These are phyloP conservation scores for Danaus plexippus DNA, from an alignment of 1,140 invertebrate genomes.

Conservation along the genomic window DNA sequence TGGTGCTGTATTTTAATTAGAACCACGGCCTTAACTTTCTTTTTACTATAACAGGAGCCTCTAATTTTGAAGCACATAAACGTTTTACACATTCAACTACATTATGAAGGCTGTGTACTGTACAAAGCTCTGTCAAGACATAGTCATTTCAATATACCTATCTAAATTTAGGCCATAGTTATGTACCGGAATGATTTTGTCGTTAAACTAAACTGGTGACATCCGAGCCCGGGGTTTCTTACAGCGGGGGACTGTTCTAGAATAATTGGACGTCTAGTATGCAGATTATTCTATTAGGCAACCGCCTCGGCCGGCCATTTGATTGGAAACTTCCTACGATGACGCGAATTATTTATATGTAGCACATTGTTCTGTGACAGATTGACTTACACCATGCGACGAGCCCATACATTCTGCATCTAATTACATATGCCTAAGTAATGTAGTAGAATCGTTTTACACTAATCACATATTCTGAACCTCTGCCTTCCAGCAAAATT, in stretches of 20 bases:
- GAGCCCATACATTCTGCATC: too few species aligned
- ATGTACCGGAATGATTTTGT: neutral
- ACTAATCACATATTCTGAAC: too few species aligned
- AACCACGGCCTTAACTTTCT: constrained; percentile 22
- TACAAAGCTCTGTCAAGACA: too few species aligned
- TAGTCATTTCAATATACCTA: too few species aligned
- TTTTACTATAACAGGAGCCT: neutral
- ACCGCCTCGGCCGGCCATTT: constrained; percentile 25
- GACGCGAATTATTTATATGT: constrained; percentile 25
- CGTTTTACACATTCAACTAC: too few species aligned
- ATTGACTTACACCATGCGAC: too few species aligned
- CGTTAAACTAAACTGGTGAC: constrained; percentile 16
- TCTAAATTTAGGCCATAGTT: too few species aligned
- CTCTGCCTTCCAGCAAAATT: too few species aligned
- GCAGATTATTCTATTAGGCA: constrained; percentile 43
- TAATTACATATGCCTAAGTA: too few species aligned
- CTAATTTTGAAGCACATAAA: constrained; percentile 1
- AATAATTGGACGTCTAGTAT: constrained; percentile 38
- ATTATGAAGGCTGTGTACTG: too few species aligned
- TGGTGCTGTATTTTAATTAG: constrained; percentile 42
- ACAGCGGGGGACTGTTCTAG: constrained; percentile 28
- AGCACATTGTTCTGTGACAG: constrained; percentile 6
- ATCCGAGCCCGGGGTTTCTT: constrained; percentile 27
- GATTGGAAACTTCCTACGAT: constrained; percentile 36
- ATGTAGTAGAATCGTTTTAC: too few species aligned